Percentiles rank a stretch among this genome's conserved stretches.
Conservation (phyloP, 2,113 vertebrate species). For the Petroica traversi region DNA sequence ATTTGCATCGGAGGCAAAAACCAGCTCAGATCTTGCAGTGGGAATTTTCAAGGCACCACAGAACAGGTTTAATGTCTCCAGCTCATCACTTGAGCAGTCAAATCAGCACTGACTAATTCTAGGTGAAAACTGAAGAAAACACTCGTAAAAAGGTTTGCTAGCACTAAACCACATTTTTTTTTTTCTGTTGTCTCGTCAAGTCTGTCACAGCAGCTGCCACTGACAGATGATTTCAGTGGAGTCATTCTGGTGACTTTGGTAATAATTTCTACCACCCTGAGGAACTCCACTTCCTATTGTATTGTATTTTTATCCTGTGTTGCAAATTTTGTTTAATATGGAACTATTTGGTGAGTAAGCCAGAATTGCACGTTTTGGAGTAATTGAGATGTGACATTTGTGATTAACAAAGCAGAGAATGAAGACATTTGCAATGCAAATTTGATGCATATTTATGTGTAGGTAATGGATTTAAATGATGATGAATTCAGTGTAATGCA, state of each 20-base stretch:
- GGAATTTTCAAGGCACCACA: not conserved
- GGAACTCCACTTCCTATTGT: not conserved
- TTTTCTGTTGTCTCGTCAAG: not conserved
- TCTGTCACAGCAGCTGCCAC: not conserved
- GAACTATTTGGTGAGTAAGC: not conserved
- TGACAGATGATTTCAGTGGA: not conserved
- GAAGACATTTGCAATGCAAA: slow-evolving; percentile 6
- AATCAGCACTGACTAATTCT: not conserved
- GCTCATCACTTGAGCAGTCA: not conserved
- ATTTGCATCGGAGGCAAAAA: not conserved
- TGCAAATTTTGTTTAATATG: not conserved
- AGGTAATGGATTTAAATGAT: slow-evolving; percentile 3
- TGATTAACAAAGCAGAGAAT: not conserved
- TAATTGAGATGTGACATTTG: not conserved
- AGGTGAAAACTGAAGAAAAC: not conserved
- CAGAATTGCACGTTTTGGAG: not conserved
- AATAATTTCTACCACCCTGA: not conserved
- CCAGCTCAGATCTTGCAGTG: not conserved
- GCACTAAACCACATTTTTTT: fast-evolving
- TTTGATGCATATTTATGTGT: not conserved
- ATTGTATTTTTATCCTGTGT: not conserved
- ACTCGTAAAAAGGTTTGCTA: not conserved
- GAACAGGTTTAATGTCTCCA: not conserved
- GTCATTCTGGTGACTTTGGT: not conserved
- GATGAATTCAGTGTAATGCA: not conserved